Conservation (phyloP, 2,888 invertebrate species). For the Cordilura impudica region DNA sequence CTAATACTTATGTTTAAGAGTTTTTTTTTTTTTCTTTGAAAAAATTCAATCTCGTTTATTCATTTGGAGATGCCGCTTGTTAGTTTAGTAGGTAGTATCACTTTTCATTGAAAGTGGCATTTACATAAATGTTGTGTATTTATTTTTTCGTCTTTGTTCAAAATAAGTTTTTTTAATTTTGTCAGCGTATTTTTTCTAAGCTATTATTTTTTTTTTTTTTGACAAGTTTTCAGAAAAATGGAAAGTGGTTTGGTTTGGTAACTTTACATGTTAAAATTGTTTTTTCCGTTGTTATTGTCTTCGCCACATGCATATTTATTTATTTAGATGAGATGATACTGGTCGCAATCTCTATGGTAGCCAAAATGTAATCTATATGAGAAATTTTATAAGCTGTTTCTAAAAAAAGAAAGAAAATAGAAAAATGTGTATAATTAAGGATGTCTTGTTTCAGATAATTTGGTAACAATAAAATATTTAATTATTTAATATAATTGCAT, state of each 20-base stretch:
- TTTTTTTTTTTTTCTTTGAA: neutral
- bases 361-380: conserved; percentile 42
- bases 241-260: conserved; percentile 63
- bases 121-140: conserved; percentile 47
- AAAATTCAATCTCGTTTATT: neutral
- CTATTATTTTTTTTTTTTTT: conserved; percentile 14
- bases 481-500: neutral
- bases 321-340: conserved; percentile 25
- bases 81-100: conserved; percentile 18
- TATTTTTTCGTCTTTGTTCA: conserved; percentile 27
- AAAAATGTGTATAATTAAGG: conserved; percentile 1
- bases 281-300: conserved; percentile 15
- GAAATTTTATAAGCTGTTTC: conserved; percentile 39
- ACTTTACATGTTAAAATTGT: conserved; percentile 53
- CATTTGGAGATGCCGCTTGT: conserved; percentile 38
- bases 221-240: conserved; percentile 62
- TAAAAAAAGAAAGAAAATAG: conserved; percentile 7
- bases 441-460: neutral
- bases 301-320: conserved; percentile 10
- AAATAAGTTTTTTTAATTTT: conserved; percentile 33
- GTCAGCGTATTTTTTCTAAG: conserved; percentile 31
- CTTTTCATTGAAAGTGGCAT: conserved; percentile 59
- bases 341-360: conserved; percentile 18
- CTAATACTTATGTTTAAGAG: conserved; percentile 11
- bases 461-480: neutral